Percentiles rank a stretch among this genome's conserved stretches.
phyloP scores from a whole-genome alignment of 2,113 vertebrate genomes.

The Trematomus loennbergii region DNA sequence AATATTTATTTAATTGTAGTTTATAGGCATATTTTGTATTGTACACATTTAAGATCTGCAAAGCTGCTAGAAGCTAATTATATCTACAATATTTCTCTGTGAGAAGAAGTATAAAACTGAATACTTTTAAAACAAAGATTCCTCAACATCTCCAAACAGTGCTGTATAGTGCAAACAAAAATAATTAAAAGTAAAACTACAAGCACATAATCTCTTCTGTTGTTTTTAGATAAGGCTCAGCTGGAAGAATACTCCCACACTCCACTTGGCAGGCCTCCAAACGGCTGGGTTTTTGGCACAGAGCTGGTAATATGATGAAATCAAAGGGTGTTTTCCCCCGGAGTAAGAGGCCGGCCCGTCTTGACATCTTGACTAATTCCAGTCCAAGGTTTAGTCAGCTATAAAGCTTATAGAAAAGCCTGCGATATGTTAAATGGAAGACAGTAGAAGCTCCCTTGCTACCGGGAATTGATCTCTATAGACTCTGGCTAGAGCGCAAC shows the following conservation, averaged over 20 bases:
- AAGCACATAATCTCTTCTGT: conserved; percentile 14
- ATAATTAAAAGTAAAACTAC: neutral
- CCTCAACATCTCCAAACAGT: neutral
- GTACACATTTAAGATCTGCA: neutral
- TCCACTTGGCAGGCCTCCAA: conserved; percentile 58
- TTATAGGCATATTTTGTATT: neutral
- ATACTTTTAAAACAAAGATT: neutral
- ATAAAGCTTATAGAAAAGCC: conserved; percentile 37
- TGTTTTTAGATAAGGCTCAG: conserved; percentile 39
- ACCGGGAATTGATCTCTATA: conserved; percentile 25
- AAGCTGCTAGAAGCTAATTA: no score
- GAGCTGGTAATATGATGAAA: conserved; percentile 64
- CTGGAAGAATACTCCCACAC: conserved; percentile 46
- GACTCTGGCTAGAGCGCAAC: neutral
- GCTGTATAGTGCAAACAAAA: neutral
- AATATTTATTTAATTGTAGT: neutral
- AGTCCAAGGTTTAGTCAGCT: conserved; percentile 60
- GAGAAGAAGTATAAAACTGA: neutral
- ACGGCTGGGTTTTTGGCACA: conserved; percentile 60
- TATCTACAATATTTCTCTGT: neutral
- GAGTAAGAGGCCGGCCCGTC: conserved; percentile 42
- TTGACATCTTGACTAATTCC: conserved; percentile 59
- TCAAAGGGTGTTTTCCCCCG: conserved; percentile 49
- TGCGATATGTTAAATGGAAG: conserved; percentile 30
- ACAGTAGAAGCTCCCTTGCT: conserved; percentile 13